phyloP scores from a whole-genome alignment of 2,797 vertebrate species.

The Siniperca scherzeri region DNA sequence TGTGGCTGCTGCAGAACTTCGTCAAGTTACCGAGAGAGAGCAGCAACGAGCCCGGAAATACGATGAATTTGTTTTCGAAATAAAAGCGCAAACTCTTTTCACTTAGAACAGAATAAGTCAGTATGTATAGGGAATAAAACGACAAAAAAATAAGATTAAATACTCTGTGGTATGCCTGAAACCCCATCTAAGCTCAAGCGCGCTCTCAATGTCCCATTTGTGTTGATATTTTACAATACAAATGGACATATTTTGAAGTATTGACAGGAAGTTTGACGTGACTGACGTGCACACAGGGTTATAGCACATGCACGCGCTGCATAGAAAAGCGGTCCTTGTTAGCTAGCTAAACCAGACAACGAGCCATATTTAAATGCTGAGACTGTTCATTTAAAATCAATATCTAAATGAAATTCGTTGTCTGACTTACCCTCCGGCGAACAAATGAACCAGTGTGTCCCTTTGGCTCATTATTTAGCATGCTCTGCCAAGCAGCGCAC shows the following conservation, averaged over 20 bases:
- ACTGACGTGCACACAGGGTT: slow-evolving; percentile 19
- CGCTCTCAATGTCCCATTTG: rapidly evolving
- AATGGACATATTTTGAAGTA: slow-evolving; percentile 4
- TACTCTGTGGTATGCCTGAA: rapidly evolving
- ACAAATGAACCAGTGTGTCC: slow-evolving; percentile 97
- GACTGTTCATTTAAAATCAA: background rate
- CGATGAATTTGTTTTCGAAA: slow-evolving; percentile 21
- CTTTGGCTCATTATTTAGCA: slow-evolving; percentile 97
- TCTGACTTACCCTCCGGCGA: slow-evolving; percentile 94
- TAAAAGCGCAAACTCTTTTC: slow-evolving; percentile 7
- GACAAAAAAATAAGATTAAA: rapidly evolving
- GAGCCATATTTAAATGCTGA: rapidly evolving
- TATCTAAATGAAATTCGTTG: background rate
- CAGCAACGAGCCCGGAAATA: slow-evolving; percentile 39
- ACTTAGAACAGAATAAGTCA: rapidly evolving
- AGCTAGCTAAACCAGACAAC: background rate
- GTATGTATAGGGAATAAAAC: background rate
- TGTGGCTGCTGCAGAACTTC: background rate
- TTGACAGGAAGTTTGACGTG: slow-evolving; percentile 49
- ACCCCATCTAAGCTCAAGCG: rapidly evolving
- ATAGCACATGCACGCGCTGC: slow-evolving; percentile 39
- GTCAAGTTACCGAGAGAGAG: background rate
- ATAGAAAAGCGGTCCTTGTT: background rate
- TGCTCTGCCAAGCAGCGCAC: slow-evolving; percentile 80
- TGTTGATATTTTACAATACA: background rate